Evolutionary conservation across 2,888 invertebrate genomes (phyloP).

Genomic region (Leptogaster cylindrica): DNA sequence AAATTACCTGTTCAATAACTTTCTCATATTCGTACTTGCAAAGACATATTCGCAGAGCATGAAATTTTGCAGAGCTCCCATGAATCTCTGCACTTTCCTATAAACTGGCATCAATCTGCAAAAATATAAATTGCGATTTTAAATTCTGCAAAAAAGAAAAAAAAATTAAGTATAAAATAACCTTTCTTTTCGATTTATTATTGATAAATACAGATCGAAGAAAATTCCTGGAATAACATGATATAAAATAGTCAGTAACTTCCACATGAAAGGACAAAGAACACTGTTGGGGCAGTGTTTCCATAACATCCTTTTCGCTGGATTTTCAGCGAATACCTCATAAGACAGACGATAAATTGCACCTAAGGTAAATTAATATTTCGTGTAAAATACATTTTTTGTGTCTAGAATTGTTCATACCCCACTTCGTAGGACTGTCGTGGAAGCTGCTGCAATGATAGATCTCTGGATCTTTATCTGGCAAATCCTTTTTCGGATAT

Average conservation of each 20-base stretch:
- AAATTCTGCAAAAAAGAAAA: neutral
- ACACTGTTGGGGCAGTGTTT: conserved; percentile 47
- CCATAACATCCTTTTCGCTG: conserved; percentile 47
- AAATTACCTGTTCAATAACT: conserved; percentile 44
- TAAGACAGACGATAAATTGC: conserved; percentile 37
- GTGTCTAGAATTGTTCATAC: conserved; percentile 8
- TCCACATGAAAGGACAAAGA: conserved; percentile 44
- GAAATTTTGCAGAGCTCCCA: conserved; percentile 48
- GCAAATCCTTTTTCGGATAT: neutral
- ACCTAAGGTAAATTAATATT: conserved; percentile 42
- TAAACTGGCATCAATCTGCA: conserved; percentile 49
- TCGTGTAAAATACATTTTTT: neutral
- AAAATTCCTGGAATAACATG: conserved; percentile 50
- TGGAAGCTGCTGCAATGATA: conserved; percentile 47
- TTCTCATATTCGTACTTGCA: conserved; percentile 49
- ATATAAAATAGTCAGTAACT: conserved; percentile 48
- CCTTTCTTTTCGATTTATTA: conserved; percentile 41
- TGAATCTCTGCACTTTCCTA: conserved; percentile 49
- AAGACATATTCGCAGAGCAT: conserved; percentile 48
- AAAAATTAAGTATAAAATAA: conserved; percentile 6
- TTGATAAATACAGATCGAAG: conserved; percentile 45
- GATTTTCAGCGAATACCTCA: conserved; percentile 30
- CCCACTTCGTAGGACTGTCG: conserved; percentile 48
- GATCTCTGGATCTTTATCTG: conserved; percentile 46
- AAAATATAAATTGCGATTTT: neutral